phyloP scores from a whole-genome alignment of 2,888 invertebrate species.

The Hyppa rectilinea region DNA sequence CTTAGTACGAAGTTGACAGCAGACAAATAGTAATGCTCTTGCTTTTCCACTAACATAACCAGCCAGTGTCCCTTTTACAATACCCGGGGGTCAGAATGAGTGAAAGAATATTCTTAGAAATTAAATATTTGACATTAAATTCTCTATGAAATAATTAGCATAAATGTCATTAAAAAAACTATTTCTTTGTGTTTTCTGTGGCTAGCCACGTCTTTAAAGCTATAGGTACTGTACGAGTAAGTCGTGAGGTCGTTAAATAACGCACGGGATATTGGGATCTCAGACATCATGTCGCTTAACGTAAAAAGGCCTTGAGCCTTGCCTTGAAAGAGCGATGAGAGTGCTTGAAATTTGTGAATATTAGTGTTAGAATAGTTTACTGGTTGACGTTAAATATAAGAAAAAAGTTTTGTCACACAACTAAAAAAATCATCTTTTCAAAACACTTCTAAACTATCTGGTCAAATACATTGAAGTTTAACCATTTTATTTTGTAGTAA shows the following conservation, averaged over 20 bases:
- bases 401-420: too few species aligned
- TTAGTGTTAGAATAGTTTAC: neutral
- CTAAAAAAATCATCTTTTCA: too few species aligned
- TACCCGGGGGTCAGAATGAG: neutral
- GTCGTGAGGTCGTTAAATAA: constrained; percentile 25
- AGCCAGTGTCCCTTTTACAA: constrained; percentile 11
- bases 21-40: constrained; percentile 45
- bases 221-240: too few species aligned
- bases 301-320: constrained; percentile 20
- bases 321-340: neutral
- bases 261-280: constrained; percentile 21
- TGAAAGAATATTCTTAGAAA: neutral
- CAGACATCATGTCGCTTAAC: constrained; percentile 3
- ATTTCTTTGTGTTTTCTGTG: neutral
- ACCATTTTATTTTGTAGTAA: neutral
- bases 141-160: neutral
- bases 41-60: constrained; percentile 3
- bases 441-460: neutral
- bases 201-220: neutral
- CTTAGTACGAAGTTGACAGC: constrained; percentile 28
- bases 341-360: neutral
- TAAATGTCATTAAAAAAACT: neutral
- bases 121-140: neutral
- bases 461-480: neutral
- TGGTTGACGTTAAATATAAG: neutral